Evolutionary conservation across 2,113 vertebrate species (phyloP), one percentile per base, ranked within the genome.

Genomic region (Scophthalmus maximus): DNA sequence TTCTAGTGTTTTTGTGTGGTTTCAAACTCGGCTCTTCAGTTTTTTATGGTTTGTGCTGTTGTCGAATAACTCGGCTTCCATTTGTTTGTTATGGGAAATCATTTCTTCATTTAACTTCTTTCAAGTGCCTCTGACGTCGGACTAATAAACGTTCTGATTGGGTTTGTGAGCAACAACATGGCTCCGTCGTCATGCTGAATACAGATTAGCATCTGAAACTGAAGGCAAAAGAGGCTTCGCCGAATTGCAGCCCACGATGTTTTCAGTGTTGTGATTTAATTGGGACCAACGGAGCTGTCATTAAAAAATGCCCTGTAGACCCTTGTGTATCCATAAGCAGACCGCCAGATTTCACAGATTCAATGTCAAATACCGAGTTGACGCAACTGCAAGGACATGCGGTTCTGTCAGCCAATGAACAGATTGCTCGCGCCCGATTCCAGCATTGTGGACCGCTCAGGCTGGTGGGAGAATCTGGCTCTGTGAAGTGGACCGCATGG

Each of bases 381-480:
- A 47, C 59, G 65, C 36, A 44, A 73, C 51, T 58, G 64, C 38
- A 17, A 36, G 50, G 61, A 78, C 26, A 32, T 30, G 47, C 23
- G 47, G 6, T 72, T 82, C 56, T 77, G 65, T 76, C 65, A 32
- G 44, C 26, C 30, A 56, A 67, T 27, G 66, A 86, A 78, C 87
- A 89, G 87, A 81, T 78, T 89, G 87, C 68, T 72, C 52, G 38
- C 20, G 68, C 52, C 65, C 58, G 62, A 65, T 86, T 47, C 46
- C 83, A 73, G 69, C 79, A 77, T 25, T 78, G 76, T 68, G 56
- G 74, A 78, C n/a, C n/a, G n/a, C n/a, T n/a, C n/a, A n/a, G n/a
- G n/a, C 55, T 70, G 34, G 83, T 86, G 81, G 82, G 81, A 66
- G 77, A 82, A 61, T 79, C 78, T 88, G 81, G 83, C 83, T 78